Conservation (phyloP, 2,888 invertebrate species). For the Drosophila paramelanica region DNA sequence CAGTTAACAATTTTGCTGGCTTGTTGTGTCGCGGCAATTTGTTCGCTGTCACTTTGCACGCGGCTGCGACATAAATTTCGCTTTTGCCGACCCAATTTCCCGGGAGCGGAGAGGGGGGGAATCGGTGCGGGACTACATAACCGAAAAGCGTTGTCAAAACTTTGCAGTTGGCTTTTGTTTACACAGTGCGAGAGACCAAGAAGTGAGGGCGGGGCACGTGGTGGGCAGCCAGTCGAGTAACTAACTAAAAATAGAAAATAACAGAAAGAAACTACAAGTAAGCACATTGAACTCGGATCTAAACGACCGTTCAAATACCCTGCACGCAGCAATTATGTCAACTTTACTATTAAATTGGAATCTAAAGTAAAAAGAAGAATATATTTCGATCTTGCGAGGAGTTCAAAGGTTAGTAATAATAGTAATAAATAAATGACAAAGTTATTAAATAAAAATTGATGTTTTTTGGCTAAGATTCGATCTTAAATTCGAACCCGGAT, state of each 20-base stretch:
- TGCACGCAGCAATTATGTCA: neutral
- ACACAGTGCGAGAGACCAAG: slow-evolving; percentile 34
- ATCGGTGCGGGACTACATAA: slow-evolving; percentile 47
- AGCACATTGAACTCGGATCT: neutral
- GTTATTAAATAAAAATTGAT: too few relatives aligned
- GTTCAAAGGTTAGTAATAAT: too few relatives aligned
- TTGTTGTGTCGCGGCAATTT: slow-evolving; percentile 73
- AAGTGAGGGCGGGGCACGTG: slow-evolving; percentile 28
- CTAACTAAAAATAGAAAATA: slow-evolving; percentile 68
- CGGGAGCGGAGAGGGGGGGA: neutral
- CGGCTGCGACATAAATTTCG: slow-evolving; percentile 77
- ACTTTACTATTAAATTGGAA: too few relatives aligned
- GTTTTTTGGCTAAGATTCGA: too few relatives aligned
- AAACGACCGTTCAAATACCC: neutral
- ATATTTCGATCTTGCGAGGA: too few relatives aligned
- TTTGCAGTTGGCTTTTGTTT: slow-evolving; percentile 78
- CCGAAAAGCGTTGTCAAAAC: slow-evolving; percentile 76
- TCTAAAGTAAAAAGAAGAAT: too few relatives aligned
- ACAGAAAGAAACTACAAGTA: slow-evolving; percentile 50
- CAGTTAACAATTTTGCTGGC: slow-evolving; percentile 48
- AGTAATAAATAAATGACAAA: too few relatives aligned
- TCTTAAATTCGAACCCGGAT: too few relatives aligned
- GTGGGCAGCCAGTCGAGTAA: slow-evolving; percentile 58
- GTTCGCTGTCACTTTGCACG: slow-evolving; percentile 78
- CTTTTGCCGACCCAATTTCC: slow-evolving; percentile 75